Percentiles rank a stretch among this genome's conserved stretches.
Conservation (phyloP, 2,888 invertebrate genomes). For the Galerucella nymphaeae region DNA sequence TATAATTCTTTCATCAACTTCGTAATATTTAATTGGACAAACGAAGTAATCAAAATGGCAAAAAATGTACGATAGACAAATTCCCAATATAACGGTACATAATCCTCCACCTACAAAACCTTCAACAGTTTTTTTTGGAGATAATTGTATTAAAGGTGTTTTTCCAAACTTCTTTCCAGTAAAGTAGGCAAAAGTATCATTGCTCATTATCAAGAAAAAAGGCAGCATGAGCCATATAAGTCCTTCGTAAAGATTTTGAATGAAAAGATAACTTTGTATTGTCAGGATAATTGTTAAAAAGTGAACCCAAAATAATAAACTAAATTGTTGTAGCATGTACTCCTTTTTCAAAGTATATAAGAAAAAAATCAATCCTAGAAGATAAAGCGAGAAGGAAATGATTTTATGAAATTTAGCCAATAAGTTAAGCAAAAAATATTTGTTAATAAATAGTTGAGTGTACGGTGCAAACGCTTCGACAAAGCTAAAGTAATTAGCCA, state of each 20-base stretch:
- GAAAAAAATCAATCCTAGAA: conserved; percentile 96
- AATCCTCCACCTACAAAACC: conserved; percentile 98
- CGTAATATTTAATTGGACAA: conserved; percentile 56
- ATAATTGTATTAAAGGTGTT: conserved; percentile 96
- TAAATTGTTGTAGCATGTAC: conserved; percentile 94
- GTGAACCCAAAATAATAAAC: conserved; percentile 99
- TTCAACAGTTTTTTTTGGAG: conserved; percentile 99
- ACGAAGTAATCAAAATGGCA: conserved; percentile 51
- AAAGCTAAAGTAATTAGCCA: conserved; percentile 98
- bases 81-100: conserved; percentile 90
- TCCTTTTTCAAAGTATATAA: conserved; percentile 96
- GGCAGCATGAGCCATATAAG: conserved; percentile 95
- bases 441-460: conserved; percentile 71
- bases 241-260: conserved; percentile 97
- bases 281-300: conserved; percentile 96
- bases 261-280: conserved; percentile 96
- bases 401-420: conserved; percentile 95
- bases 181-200: conserved; percentile 99
- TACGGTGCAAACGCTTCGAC: conserved; percentile 91
- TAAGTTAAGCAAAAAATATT: conserved; percentile 73
- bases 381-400: conserved; percentile 95
- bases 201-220: conserved; percentile 98
- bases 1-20: conserved; percentile 68
- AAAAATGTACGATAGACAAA: conserved; percentile 70
- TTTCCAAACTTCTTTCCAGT: conserved; percentile 99